A percentile compares a stretch with the other conserved stretches of the same genome.
Evolutionary conservation across 2,888 invertebrate species (phyloP).

Genomic region (Agonopterix heracliana): DNA sequence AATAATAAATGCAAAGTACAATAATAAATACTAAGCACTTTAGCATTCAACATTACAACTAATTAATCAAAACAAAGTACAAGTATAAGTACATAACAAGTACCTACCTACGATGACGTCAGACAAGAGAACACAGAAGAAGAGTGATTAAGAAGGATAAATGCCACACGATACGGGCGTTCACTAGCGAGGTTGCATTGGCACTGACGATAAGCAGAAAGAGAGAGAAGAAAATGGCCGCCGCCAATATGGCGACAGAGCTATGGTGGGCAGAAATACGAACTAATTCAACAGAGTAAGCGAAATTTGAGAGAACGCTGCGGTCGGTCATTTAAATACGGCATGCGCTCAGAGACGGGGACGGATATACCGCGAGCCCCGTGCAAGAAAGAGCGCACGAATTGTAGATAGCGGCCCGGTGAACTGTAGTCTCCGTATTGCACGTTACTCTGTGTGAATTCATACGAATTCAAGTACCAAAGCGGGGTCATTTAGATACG

Average conservation of each 20-base stretch:
- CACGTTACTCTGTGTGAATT: conserved; percentile 40
- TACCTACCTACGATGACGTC: conserved; percentile 32
- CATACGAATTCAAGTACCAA: conserved; percentile 26
- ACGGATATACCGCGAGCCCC: conserved; percentile 6
- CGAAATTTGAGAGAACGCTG: conserved; percentile 27
- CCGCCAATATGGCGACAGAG: conserved; percentile 38
- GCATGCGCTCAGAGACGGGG: conserved; percentile 18
- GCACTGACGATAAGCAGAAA: conserved; percentile 58
- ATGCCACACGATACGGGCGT: conserved; percentile 37
- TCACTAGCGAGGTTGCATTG: conserved; percentile 39
- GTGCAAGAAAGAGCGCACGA: conserved; percentile 17
- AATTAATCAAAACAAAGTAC: too few relatives aligned
- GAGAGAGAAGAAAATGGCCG: conserved; percentile 73
- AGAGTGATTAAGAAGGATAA: conserved; percentile 49
- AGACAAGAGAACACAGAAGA: conserved; percentile 46
- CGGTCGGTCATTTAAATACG: conserved; percentile 25
- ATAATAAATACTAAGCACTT: not conserved
- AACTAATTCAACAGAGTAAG: conserved; percentile 37
- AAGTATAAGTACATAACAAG: not conserved
- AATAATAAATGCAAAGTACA: not conserved
- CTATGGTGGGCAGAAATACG: conserved; percentile 32
- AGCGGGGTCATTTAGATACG: conserved; percentile 41
- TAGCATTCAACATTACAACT: too few relatives aligned
- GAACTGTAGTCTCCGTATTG: conserved; percentile 22
- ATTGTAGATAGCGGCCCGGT: conserved; percentile 6